Evolutionary conservation across 1,140 invertebrate genomes (phyloP).

Genomic region (Pachyrhynchus sulphureomaculatus): DNA sequence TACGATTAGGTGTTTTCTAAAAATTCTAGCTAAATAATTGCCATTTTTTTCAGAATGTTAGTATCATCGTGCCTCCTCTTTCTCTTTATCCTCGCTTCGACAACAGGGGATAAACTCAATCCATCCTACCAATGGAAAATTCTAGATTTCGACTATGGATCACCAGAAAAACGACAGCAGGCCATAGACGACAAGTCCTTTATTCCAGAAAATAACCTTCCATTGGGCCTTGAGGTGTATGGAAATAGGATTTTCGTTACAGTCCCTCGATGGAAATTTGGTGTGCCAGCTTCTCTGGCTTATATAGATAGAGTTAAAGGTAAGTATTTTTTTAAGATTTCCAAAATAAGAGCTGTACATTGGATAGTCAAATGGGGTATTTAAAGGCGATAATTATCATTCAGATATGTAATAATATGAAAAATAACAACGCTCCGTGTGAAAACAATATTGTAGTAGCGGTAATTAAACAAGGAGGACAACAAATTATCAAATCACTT

Average conservation of each 20-base stretch:
- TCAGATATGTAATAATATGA: no score
- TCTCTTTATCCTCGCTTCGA: not conserved
- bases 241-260: conserved; percentile 67
- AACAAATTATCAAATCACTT: no score
- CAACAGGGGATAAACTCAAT: conserved; percentile 13
- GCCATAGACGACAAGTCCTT: conserved; percentile 59
- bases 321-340: conserved; percentile 55
- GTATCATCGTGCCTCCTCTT: not conserved
- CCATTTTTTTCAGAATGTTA: conserved; percentile 15
- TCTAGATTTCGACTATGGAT: conserved; percentile 67
- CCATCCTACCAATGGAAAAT: conserved; percentile 71
- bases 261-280: conserved; percentile 70
- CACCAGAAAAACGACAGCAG: conserved; percentile 54
- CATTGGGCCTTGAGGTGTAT: conserved; percentile 68
- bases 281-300: conserved; percentile 71
- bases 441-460: no score
- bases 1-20: no score
- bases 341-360: no score
- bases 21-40: no score
- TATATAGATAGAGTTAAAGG: conserved; percentile 67
- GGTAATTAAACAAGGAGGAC: no score
- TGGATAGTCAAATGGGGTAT: no score
- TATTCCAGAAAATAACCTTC: conserved; percentile 67
- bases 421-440: no score
- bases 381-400: no score